Evolutionary conservation across 2,113 vertebrate species (phyloP), one percentile per base, ranked within the genome.

Genomic region (Apaloderma vittatum): DNA sequence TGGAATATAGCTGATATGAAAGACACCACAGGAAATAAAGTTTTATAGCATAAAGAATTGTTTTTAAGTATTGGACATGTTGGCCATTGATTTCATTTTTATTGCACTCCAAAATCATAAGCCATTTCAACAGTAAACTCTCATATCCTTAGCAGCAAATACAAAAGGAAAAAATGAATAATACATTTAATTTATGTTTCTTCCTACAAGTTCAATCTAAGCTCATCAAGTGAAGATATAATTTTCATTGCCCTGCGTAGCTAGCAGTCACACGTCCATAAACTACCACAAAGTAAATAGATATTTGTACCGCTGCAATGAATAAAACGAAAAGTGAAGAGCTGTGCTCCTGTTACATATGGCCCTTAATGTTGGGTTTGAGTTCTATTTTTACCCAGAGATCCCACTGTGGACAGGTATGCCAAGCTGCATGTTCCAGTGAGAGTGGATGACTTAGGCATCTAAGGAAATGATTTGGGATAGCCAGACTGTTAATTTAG

Each of bases 101-200:
- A 92, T 95, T 97, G 68, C 9, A 2, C 48, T 93, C 43, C 8
- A 30, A 90, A 96, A 90, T 93, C 58, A 88, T 73, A 94, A 93
- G 49, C 49, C 61, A 76, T 59, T 95, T 88, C 79, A 92, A 86
- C 13, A 94, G 15, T 49, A 87, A 72, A 88, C 46, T 92, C 34
- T 72, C 75, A 67, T 48, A 90, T 78, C 61, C 84, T 94, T 73
- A 70, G 91, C 30, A 96, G 55, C 48, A 93, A 96, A 94, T 86
- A 94, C 93, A 89, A 57, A 90, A 82, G 17, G 89, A 93, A 76
- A 29, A 88, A 96, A 96, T 94, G 45, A 96, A 91, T 93, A 96
- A 96, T 96, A 51, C 27, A n/a, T 90, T 94, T 97, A 96, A 92
- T 95, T 94, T 95, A 78, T 86, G 61, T 81, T 91, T 46, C 43